Conservation (phyloP, 2,888 invertebrate genomes). For the Scaptomyza caliginosa region DNA sequence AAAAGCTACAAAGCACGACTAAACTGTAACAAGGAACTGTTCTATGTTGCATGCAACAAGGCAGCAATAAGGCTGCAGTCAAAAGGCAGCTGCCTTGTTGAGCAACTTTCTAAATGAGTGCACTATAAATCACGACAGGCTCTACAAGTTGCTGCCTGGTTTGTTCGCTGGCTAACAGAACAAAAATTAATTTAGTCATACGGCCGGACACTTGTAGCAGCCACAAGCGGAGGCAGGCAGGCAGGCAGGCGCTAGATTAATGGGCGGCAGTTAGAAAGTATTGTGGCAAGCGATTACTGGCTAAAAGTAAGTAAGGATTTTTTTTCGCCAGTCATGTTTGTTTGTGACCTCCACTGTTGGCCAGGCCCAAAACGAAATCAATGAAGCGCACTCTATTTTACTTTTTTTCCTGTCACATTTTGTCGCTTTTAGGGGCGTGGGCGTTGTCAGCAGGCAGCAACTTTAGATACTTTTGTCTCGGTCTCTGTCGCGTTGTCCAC, state of each 20-base stretch:
- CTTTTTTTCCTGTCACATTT: neutral
- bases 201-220: constrained; percentile 69
- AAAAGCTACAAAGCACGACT: constrained; percentile 59
- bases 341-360: constrained; percentile 30
- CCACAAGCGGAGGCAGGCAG: neutral
- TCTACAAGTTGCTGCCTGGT: constrained; percentile 67
- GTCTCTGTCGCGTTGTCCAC: constrained; percentile 26
- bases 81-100: constrained; percentile 69
- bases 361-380: constrained; percentile 51
- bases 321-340: constrained; percentile 29
- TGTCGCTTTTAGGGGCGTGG: constrained; percentile 30
- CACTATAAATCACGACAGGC: constrained; percentile 78
- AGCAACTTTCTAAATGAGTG: constrained; percentile 79
- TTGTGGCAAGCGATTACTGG: constrained; percentile 32
- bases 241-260: constrained; percentile 63
- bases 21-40: constrained; percentile 78
- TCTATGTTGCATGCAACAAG: constrained; percentile 47
- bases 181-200: constrained; percentile 78
- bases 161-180: constrained; percentile 73
- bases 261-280: constrained; percentile 74
- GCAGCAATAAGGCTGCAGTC: constrained; percentile 22
- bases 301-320: constrained; percentile 30
- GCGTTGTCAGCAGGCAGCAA: constrained; percentile 46
- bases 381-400: constrained; percentile 58
- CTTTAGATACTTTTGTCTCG: constrained; percentile 9